Evolutionary conservation across 2,113 vertebrate genomes (phyloP).

Genomic region (Ondatra zibethicus): DNA sequence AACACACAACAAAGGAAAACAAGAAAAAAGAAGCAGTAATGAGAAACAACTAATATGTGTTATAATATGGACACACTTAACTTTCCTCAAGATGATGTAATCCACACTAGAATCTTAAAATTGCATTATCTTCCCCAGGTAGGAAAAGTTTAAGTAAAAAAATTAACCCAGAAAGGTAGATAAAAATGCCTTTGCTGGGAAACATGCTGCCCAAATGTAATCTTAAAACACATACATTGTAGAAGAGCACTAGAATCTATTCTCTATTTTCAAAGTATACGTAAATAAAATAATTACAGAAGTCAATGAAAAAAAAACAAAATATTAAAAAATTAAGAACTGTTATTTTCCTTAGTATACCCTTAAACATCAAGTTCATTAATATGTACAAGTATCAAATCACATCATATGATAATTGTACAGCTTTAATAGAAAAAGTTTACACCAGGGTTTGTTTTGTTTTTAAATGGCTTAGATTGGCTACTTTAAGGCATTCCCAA

Average conservation of each 20-base stretch:
- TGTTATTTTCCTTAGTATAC: conserved; percentile 25
- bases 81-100: conserved; percentile 50
- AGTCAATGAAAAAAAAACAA: conserved; percentile 33
- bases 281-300: conserved; percentile 29
- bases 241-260: conserved; percentile 1
- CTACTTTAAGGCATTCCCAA: conserved; percentile 36
- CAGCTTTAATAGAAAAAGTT: conserved; percentile 16
- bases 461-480: neutral
- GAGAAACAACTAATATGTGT: neutral
- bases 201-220: conserved; percentile 15
- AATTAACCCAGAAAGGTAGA: conserved; percentile 30
- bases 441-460: neutral
- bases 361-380: conserved; percentile 6
- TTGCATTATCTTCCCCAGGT: neutral
- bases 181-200: conserved; percentile 36
- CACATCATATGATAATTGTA: neutral
- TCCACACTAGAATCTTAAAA: conserved; percentile 57
- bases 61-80: conserved; percentile 16
- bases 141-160: conserved; percentile 38
- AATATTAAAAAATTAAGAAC: conserved; percentile 25
- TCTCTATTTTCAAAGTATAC: conserved; percentile 19
- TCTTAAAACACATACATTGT: neutral
- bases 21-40: neutral
- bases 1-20: conserved; percentile 41
- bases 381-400: conserved; percentile 43